Base-by-base conservation (phyloP, 2,888 invertebrate genomes). In the Brachypalpus laphriformis region DNA sequence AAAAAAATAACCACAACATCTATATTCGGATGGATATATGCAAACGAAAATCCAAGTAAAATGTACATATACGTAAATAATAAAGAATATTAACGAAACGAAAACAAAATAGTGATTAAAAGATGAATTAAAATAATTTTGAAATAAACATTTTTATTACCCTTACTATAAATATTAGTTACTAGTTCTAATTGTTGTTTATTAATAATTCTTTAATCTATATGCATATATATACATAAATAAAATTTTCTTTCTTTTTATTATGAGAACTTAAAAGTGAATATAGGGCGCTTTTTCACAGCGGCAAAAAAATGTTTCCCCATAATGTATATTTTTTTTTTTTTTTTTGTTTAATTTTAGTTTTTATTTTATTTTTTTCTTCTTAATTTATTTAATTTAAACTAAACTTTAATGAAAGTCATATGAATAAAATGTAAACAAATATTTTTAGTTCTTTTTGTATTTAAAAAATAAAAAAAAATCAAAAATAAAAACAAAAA, bases 311-410 rank as follows among this genome's bases (percentile, higher is more conserved):
- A 34, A 9, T 9, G 34, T 56, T 37, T 51, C 57, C 59, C 18
- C 42, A 72, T 51, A 63, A 25, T 61, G 18, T 51, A 61, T 65
- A 54, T 54, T 51, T 40, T 37, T 14, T 63, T n/a, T 20, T 45
- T 61, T 31, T 20, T 45, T 54, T 56, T 56, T 47, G 47, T 72
- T 65, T 78, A 70, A 37, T 45, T 54, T 56, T 56, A 54, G 47
- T 72, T 65, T 78, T 74, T 49, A 9, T 42, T 61, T 56, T 70
- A 70, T 31, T 63, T 70, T 37, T 40, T 54, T 72, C 47, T 70
- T 70, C 34, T 74, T 85, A 85, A 85, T 85, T 85, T 85, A 85
- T 81, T 85, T 81, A 81, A 85, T 28, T 81, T 85, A 75, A 83
- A 57, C 49, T 71, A 56, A 74, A 74, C 40, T 49, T 57, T 71